These are phyloP conservation scores for Gadus chalcogrammus DNA, from an alignment of 2,113 vertebrate genomes.

Conservation along the genomic window DNA sequence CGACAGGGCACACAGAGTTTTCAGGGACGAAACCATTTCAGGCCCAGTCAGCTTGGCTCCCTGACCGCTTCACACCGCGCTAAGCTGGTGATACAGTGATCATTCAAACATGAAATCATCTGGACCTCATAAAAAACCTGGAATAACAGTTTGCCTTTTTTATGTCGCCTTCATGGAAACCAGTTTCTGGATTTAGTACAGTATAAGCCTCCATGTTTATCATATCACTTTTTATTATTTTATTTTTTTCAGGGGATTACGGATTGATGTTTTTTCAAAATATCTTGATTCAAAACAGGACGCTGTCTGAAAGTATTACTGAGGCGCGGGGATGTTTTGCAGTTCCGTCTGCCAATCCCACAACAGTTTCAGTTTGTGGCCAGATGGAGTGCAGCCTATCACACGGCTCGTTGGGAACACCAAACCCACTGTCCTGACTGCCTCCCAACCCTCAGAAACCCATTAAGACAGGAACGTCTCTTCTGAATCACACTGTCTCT, in stretches of 20 bases:
- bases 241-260: constrained; percentile 39
- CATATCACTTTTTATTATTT: constrained; percentile 45
- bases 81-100: too few species aligned
- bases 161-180: constrained; percentile 19
- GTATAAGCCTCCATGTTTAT: constrained; percentile 28
- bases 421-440: background rate
- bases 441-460: too few species aligned
- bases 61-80: too few species aligned
- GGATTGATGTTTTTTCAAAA: constrained; percentile 30
- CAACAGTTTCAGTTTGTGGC: constrained; percentile 50
- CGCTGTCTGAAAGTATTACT: constrained; percentile 64
- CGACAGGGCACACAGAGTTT: background rate
- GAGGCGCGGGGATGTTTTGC: constrained; percentile 59
- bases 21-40: background rate
- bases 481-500: too few species aligned
- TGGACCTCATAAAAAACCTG: too few species aligned
- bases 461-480: too few species aligned
- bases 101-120: too few species aligned
- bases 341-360: constrained; percentile 60
- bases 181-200: constrained; percentile 37
- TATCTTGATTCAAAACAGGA: constrained; percentile 67
- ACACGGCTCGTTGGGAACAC: constrained; percentile 44
- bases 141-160: too few species aligned
- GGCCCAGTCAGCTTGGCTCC: background rate
- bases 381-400: constrained; percentile 63